phyloP scores from a whole-genome alignment of 2,113 vertebrate species.

The Archilochus colubris region DNA sequence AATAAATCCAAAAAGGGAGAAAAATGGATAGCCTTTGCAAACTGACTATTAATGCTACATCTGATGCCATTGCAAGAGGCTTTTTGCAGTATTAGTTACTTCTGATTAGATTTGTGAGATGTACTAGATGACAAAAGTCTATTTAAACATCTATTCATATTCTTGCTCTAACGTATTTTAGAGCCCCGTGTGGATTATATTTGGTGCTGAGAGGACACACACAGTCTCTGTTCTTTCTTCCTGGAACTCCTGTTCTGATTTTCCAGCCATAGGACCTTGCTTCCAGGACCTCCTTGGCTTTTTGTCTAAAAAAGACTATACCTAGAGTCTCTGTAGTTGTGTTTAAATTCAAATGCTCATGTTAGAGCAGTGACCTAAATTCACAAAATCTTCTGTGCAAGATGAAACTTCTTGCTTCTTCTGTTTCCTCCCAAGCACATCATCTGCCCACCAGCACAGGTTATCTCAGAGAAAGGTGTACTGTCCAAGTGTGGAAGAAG shows the following conservation, averaged over 20 bases:
- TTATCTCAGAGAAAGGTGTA: background rate
- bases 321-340: background rate
- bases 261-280: background rate
- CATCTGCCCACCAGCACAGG: background rate
- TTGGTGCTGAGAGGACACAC: background rate
- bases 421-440: background rate
- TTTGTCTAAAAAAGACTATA: background rate
- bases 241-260: background rate
- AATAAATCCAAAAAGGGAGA: background rate
- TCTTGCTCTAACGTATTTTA: background rate
- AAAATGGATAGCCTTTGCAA: background rate
- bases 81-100: constrained; percentile 26
- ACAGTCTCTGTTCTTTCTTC: background rate
- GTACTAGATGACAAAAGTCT: constrained; percentile 19
- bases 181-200: background rate
- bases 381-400: background rate
- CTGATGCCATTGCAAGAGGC: background rate
- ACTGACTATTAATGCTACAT: background rate
- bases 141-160: constrained; percentile 35
- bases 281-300: background rate
- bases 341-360: background rate
- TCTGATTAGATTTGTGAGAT: constrained; percentile 48
- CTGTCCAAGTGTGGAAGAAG: background rate
- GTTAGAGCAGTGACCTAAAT: background rate
- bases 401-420: background rate